These are phyloP conservation scores for Epinephelus malabaricus DNA, from an alignment of 2,797 vertebrate species.

Conservation along the genomic window DNA sequence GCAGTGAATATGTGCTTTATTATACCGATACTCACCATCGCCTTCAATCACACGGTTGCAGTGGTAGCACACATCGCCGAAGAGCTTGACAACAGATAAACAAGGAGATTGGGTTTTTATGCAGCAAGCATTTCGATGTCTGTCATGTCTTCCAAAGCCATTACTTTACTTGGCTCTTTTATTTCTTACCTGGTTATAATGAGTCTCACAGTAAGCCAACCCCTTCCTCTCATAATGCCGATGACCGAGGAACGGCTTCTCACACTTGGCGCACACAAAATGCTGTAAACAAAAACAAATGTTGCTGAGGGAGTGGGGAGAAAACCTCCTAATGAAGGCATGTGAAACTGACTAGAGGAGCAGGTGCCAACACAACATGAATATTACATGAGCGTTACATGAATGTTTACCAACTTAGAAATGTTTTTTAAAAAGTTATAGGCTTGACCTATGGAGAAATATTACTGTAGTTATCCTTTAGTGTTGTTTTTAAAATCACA, in stretches of 20 bases:
- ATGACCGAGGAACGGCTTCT: conserved; percentile 98
- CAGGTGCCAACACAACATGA: conserved; percentile 30
- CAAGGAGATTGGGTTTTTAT: conserved; percentile 25
- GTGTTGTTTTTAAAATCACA: not conserved
- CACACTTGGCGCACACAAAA: conserved; percentile 90
- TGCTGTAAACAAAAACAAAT: conserved; percentile 80
- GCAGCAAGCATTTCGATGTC: conserved; percentile 1
- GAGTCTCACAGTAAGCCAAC: conserved; percentile 98
- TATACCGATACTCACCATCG: conserved; percentile 89
- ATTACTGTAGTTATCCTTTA: not conserved
- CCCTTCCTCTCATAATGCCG: conserved; percentile 99
- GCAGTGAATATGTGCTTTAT: conserved; percentile 31
- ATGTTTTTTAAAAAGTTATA: conserved; percentile 7
- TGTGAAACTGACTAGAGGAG: conserved; percentile 11
- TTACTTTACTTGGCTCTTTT: not conserved
- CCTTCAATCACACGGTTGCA: conserved; percentile 99
- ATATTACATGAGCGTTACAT: conserved; percentile 22
- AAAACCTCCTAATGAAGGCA: not conserved
- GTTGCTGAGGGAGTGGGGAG: conserved; percentile 8
- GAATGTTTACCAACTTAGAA: not conserved
- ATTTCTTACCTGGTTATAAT: conserved; percentile 96
- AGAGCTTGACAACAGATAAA: conserved; percentile 87
- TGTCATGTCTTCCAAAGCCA: not conserved
- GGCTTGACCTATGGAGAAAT: not conserved
- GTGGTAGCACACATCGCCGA: conserved; percentile 98